These are phyloP conservation scores for Drosophila falleni DNA, from an alignment of 2,888 invertebrate species.

Conservation along the genomic window DNA sequence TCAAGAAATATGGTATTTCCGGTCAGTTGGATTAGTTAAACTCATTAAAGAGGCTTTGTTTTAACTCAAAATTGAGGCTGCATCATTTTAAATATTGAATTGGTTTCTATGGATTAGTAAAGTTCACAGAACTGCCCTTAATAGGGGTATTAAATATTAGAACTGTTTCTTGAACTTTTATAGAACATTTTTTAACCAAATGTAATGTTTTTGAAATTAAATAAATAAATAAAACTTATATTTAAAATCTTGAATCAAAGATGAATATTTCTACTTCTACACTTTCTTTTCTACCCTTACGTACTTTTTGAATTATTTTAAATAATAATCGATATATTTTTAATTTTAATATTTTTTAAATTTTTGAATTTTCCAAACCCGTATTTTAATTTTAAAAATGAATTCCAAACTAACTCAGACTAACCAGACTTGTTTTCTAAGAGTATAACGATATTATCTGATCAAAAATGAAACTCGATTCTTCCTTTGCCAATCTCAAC, in stretches of 20 bases:
- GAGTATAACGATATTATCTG: not conserved
- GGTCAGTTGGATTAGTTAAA: slow-evolving; percentile 42
- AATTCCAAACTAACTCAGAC: slow-evolving; percentile 3
- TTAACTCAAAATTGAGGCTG: slow-evolving; percentile 1
- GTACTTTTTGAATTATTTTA: too few species aligned
- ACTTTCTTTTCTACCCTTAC: too few species aligned
- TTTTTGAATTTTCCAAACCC: too few species aligned
- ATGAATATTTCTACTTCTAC: too few species aligned
- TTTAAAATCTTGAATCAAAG: too few species aligned
- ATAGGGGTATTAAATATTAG: not conserved
- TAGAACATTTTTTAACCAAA: too few species aligned
- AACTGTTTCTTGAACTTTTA: not conserved
- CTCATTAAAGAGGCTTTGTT: slow-evolving; percentile 8
- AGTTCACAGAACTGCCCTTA: not conserved
- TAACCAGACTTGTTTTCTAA: not conserved
- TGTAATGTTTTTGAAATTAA: too few species aligned
- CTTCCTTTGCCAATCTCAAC: not conserved
- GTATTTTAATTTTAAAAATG: not conserved
- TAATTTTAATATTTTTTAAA: too few species aligned
- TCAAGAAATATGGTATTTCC: slow-evolving; percentile 59
- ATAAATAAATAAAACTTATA: too few species aligned
- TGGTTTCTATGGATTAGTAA: slow-evolving; percentile 2
- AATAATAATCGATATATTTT: too few species aligned
- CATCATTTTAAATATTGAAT: not conserved
- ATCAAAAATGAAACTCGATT: not conserved